phyloP scores from a whole-genome alignment of 2,797 vertebrate species.

The Urosaurus nigricauda region DNA sequence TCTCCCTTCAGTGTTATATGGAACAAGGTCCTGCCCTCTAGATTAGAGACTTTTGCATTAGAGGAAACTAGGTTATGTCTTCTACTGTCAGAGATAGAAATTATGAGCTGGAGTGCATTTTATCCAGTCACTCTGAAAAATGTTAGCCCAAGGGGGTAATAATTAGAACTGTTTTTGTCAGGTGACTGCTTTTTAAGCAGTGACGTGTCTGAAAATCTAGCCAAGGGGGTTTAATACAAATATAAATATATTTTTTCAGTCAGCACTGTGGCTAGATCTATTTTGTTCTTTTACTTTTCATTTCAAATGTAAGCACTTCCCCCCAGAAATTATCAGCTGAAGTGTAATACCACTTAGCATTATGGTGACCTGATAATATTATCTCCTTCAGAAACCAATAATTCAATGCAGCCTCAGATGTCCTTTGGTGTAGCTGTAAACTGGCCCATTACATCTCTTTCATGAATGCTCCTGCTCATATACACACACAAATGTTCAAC shows the following conservation, averaged over 20 bases:
- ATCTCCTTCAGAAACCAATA: slow-evolving; percentile 72
- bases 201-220: slow-evolving; percentile 87
- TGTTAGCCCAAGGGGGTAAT: slow-evolving; percentile 82
- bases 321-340: slow-evolving; percentile 88
- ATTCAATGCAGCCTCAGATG: slow-evolving; percentile 60
- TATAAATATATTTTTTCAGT: slow-evolving; percentile 88
- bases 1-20: slow-evolving; percentile 80
- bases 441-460: slow-evolving; percentile 57
- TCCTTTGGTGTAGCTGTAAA: slow-evolving; percentile 68
- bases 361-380: slow-evolving; percentile 72
- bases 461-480: slow-evolving; percentile 47
- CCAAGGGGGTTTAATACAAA: slow-evolving; percentile 88
- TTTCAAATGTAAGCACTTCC: slow-evolving; percentile 91
- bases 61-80: slow-evolving; percentile 86
- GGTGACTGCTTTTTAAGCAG: slow-evolving; percentile 87
- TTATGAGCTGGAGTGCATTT: slow-evolving; percentile 84
- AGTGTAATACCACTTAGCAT: slow-evolving; percentile 79
- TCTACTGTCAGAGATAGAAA: slow-evolving; percentile 86
- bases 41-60: slow-evolving; percentile 87
- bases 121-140: slow-evolving; percentile 85
- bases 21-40: slow-evolving; percentile 84
- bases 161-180: slow-evolving; percentile 84
- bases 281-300: slow-evolving; percentile 78
- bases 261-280: slow-evolving; percentile 82
- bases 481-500: slow-evolving; percentile 37